phyloP scores from a whole-genome alignment of 2,797 vertebrate species.

The Sylvilagus floridanus region DNA sequence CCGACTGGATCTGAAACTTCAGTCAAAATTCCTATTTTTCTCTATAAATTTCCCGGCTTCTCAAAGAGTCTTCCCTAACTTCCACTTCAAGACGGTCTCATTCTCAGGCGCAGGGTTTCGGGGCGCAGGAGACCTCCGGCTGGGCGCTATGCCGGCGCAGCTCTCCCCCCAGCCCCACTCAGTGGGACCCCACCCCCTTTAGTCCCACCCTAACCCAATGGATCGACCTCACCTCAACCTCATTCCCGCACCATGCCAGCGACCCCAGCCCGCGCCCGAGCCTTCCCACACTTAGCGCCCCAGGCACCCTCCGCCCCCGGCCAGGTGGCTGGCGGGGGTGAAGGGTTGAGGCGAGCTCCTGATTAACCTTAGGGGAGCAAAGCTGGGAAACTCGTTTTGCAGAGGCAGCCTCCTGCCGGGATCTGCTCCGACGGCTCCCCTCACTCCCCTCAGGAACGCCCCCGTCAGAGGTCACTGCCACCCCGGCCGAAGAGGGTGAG shows the following conservation, averaged over 20 bases:
- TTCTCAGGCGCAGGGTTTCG: neutral
- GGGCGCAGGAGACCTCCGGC: neutral
- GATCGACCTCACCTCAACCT: fast-evolving
- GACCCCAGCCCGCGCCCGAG: neutral
- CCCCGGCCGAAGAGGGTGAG: fast-evolving
- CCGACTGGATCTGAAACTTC: too few relatives aligned
- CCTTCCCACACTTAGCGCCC: neutral
- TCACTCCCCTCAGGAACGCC: neutral
- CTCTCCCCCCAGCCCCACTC: fast-evolving
- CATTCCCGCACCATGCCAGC: fast-evolving
- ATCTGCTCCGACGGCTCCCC: neutral
- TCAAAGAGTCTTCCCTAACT: neutral
- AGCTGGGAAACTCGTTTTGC: neutral
- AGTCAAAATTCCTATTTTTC: neutral
- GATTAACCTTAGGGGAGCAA: neutral
- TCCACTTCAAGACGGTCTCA: neutral
- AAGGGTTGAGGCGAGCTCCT: fast-evolving
- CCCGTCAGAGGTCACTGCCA: neutral
- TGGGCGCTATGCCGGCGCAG: fast-evolving
- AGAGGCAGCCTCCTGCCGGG: too few relatives aligned
- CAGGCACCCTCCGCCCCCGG: too few relatives aligned
- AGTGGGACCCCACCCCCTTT: too few relatives aligned
- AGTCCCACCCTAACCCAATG: too few relatives aligned
- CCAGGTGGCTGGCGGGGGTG: neutral
- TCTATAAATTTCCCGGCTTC: neutral